Conservation (phyloP, 2,888 invertebrate genomes). For the Orthosia cruda region DNA sequence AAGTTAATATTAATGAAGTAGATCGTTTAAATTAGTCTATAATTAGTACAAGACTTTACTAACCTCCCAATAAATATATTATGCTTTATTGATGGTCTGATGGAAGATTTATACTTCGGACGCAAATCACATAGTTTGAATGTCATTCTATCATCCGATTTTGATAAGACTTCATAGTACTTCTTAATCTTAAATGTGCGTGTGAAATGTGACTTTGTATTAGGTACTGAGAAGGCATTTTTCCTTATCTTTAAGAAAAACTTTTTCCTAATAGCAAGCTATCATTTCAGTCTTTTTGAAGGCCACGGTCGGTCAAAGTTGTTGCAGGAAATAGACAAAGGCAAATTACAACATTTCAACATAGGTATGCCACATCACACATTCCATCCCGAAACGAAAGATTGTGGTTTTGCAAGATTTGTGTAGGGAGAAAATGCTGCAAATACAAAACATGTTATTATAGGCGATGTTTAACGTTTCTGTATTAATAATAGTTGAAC, state of each 20-base stretch:
- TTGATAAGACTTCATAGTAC: constrained; percentile 22
- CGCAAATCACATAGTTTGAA: constrained; percentile 19
- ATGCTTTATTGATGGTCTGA: not conserved
- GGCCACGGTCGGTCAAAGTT: not conserved
- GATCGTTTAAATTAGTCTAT: constrained; percentile 20
- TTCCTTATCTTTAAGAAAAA: too few species aligned
- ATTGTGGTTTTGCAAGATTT: too few species aligned
- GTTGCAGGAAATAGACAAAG: not conserved
- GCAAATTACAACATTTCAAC: too few species aligned
- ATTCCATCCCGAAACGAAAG: too few species aligned
- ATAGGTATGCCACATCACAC: too few species aligned
- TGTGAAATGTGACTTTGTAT: not conserved
- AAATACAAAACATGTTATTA: too few species aligned
- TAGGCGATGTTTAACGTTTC: too few species aligned
- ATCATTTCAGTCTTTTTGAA: constrained; percentile 1
- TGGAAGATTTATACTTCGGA: constrained; percentile 18
- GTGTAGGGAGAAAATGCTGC: too few species aligned
- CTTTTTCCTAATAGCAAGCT: not conserved
- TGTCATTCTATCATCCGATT: constrained; percentile 29
- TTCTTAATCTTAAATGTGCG: not conserved
- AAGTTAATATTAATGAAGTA: constrained; percentile 5
- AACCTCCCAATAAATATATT: not conserved
- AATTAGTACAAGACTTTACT: constrained; percentile 29
- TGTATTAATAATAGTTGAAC: too few species aligned
- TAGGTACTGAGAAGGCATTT: not conserved